A percentile compares a stretch with the other conserved stretches of the same genome.
These are phyloP conservation scores for Agrilus biguttatus DNA, from an alignment of 2,888 invertebrate genomes.

Conservation along the genomic window DNA sequence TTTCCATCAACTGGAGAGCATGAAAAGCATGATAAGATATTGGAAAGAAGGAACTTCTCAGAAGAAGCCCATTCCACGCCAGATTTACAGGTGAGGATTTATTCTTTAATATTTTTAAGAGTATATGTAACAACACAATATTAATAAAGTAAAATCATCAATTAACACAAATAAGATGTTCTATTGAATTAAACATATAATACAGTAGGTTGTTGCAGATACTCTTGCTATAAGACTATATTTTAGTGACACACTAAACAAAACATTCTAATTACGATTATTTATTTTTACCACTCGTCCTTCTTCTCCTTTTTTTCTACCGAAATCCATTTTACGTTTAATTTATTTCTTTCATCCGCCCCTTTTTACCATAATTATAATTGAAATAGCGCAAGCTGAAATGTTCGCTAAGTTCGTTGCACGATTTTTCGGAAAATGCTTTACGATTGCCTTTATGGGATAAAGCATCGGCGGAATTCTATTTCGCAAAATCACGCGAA, in stretches of 20 bases:
- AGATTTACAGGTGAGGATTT: constrained; percentile 64
- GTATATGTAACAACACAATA: too few species aligned
- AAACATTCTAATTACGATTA: constrained; percentile 16
- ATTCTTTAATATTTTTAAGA: background rate
- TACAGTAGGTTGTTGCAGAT: too few species aligned
- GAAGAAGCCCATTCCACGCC: constrained; percentile 77
- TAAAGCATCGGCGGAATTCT: constrained; percentile 58
- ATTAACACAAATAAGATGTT: too few species aligned
- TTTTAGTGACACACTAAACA: too few species aligned
- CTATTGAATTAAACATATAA: too few species aligned
- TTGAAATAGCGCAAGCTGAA: constrained; percentile 31
- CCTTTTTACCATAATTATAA: constrained; percentile 9
- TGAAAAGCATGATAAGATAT: constrained; percentile 36
- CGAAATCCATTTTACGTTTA: constrained; percentile 9
- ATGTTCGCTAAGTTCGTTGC: constrained; percentile 37
- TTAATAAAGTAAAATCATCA: too few species aligned
- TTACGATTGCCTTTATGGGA: constrained; percentile 53
- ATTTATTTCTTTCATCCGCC: constrained; percentile 10
- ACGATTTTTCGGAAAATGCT: constrained; percentile 28
- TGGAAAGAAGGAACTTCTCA: constrained; percentile 71
- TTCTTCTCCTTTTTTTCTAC: constrained; percentile 12
- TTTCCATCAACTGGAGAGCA: constrained; percentile 39
- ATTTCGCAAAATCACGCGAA: constrained; percentile 57
- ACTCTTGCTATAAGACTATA: too few species aligned
- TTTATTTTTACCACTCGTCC: constrained; percentile 10